phyloP scores from a whole-genome alignment of 2,888 invertebrate genomes.

The Vannuccia rotundouncinata region DNA sequence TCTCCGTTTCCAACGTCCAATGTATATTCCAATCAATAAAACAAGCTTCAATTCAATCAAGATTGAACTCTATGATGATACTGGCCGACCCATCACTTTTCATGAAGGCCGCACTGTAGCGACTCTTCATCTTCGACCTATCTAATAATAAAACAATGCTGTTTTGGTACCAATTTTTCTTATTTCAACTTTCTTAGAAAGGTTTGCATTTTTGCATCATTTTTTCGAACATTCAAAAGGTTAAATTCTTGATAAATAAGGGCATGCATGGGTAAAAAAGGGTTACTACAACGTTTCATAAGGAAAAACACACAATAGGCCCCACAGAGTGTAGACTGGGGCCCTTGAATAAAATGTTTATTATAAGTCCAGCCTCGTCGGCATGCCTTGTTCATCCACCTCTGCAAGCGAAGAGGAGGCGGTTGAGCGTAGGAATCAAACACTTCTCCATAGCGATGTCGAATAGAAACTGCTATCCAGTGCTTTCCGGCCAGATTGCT shows the following conservation, averaged over 20 bases:
- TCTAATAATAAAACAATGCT: background rate
- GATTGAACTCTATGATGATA: background rate
- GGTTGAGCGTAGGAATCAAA: background rate
- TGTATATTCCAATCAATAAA: background rate
- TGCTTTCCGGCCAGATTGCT: background rate
- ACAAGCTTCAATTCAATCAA: background rate
- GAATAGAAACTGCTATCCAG: background rate
- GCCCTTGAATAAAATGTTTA: background rate
- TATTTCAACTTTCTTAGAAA: background rate
- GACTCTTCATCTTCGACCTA: background rate
- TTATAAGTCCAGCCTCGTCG: background rate
- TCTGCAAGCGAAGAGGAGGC: background rate
- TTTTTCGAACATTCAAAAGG: background rate
- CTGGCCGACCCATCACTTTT: background rate
- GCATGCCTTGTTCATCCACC: background rate
- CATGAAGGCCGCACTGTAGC: background rate
- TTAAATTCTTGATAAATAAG: background rate
- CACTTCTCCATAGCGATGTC: background rate
- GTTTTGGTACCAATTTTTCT: background rate
- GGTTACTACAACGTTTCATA: background rate
- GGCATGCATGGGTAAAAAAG: background rate
- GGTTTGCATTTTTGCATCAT: background rate
- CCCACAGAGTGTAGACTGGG: background rate
- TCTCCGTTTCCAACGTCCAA: background rate
- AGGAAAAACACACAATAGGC: background rate